These are phyloP conservation scores for Thymallus thymallus DNA, from an alignment of 2,113 vertebrate species.

Conservation along the genomic window DNA sequence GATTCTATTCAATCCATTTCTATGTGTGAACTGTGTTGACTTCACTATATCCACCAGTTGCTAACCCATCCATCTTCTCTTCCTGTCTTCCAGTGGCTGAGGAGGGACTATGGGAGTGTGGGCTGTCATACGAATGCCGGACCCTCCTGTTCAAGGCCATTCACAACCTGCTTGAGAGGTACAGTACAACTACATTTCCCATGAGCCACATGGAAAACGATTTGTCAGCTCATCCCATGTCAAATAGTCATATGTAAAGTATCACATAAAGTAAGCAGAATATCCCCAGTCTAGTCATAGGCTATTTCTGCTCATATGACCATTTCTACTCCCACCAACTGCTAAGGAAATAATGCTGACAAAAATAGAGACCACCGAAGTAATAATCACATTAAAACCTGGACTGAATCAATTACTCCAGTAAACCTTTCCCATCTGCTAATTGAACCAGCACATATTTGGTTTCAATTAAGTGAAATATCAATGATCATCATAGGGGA, in stretches of 20 bases:
- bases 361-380: not conserved
- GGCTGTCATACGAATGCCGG: slow-evolving; percentile 95
- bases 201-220: not conserved
- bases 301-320: no score
- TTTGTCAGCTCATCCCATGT: not conserved
- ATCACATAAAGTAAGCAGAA: no score
- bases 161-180: slow-evolving; percentile 98
- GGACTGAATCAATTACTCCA: slow-evolving; percentile 66
- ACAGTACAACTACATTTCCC: slow-evolving; percentile 49
- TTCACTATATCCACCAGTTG: not conserved
- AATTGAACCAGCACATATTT: slow-evolving; percentile 74
- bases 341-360: no score
- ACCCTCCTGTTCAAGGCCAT: slow-evolving; percentile 98
- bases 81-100: slow-evolving; percentile 84
- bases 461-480: slow-evolving; percentile 71
- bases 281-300: no score
- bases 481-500: slow-evolving; percentile 71
- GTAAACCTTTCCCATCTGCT: slow-evolving; percentile 62
- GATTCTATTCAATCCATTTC: no score
- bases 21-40: not conserved
- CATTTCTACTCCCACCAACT: no score
- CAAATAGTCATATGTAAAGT: no score
- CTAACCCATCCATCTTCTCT: slow-evolving; percentile 10
- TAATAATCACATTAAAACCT: slow-evolving; percentile 66
- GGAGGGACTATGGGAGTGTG: slow-evolving; percentile 96